Base-by-base conservation (phyloP, 2,888 invertebrate species). In the Leucoma salicis region DNA sequence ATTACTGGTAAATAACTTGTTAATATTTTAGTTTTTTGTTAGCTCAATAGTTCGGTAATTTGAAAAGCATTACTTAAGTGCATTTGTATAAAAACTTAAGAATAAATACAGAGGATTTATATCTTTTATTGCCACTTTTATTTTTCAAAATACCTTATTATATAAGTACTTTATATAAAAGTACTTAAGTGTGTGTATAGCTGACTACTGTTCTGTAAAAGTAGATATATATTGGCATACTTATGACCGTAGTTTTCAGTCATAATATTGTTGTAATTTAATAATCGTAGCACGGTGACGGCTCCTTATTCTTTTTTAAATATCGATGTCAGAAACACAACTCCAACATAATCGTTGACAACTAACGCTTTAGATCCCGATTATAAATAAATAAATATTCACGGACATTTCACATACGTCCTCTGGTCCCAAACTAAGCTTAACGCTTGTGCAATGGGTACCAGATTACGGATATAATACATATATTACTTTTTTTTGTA, bases 151-250 rank as follows among this genome's bases (percentile, higher is more conserved):
- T 48, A 60, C 42, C 36, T 35, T 14, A 33, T 28, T n/a, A 43
- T 21, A 6, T 16, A 16, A 6, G 16, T 16, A 16, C 6, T 6
- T 16, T 16, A 16, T 16, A 4, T 18, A 24, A 21, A n/a, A 7
- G 4, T 35, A 43, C n/a, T 16, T 41, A 37, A 21, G 37, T 21
- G 21, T 21, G 8, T 21, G 21, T 21, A 8, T 42, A 35, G 21
- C 34, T 39, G 21, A 43, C 12, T 14, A 8, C 34, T 46, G 37
- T 46, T 35, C 38, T 56, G 40, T 59, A 46, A 35, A 39, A 24
- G 11, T 42, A 35, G 57, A 49, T 60, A 47, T 56, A 56, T 25
- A 60, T 42, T 27, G 5, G 41, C 27, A 24, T 28, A 35, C 18
- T 35, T 16, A 31, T 28, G n/a, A 13, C 27, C 35, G 13, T 32